Conservation (phyloP, 1,140 invertebrate species). For the Procambarus clarkii region DNA sequence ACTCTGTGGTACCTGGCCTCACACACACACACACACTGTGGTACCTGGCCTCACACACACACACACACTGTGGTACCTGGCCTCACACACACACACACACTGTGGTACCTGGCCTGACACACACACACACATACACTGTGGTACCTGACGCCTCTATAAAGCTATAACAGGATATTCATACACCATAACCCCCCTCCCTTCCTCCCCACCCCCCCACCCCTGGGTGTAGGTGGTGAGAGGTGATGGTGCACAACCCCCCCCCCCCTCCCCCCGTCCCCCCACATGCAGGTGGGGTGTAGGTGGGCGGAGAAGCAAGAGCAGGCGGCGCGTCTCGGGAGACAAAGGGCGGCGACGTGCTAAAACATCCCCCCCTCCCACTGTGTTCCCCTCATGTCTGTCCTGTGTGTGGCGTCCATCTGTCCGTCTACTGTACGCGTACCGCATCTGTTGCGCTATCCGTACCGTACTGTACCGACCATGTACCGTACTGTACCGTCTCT, state of each 20-base stretch:
- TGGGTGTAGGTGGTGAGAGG: neutral
- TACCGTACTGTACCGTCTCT: slow-evolving; percentile 65
- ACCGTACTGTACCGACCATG: slow-evolving; percentile 67
- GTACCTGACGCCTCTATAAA: too few relatives aligned
- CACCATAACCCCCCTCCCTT: too few relatives aligned
- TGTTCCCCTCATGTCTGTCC: slow-evolving; percentile 60
- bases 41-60: too few relatives aligned
- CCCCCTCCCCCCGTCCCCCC: neutral
- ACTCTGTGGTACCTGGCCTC: too few relatives aligned
- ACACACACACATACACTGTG: too few relatives aligned
- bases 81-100: too few relatives aligned
- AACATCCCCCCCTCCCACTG: slow-evolving; percentile 18
- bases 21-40: too few relatives aligned
- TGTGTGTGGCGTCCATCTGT: slow-evolving; percentile 68
- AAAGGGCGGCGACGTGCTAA: slow-evolving; percentile 51
- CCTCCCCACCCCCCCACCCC: too few relatives aligned
- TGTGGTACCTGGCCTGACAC: too few relatives aligned
- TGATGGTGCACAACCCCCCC: neutral
- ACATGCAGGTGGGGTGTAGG: neutral
- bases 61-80: too few relatives aligned
- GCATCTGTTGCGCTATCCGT: slow-evolving; percentile 74
- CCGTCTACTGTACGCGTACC: slow-evolving; percentile 61
- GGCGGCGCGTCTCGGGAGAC: neutral
- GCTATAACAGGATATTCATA: too few relatives aligned
- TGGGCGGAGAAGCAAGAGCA: neutral